phyloP scores from a whole-genome alignment of 1,140 invertebrate species.

The Mya arenaria region DNA sequence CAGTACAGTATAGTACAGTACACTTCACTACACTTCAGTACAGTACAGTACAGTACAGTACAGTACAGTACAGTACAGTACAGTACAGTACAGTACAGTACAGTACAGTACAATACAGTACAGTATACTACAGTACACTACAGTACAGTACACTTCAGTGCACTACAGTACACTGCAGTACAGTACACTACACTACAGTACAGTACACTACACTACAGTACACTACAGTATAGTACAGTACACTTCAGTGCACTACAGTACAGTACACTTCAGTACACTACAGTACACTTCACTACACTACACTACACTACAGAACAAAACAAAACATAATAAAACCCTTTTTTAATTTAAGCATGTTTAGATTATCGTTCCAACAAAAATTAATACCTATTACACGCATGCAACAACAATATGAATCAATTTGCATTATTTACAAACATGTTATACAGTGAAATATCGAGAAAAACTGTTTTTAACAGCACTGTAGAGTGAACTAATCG shows the following conservation, averaged over 20 bases:
- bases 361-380: too few relatives aligned
- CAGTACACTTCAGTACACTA: not conserved
- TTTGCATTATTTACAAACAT: too few relatives aligned
- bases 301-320: not conserved
- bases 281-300: not conserved
- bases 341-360: too few relatives aligned
- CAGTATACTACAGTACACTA: slow-evolving; percentile 42
- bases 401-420: too few relatives aligned
- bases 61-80: slow-evolving; percentile 48
- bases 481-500: too few relatives aligned
- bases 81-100: slow-evolving; percentile 27
- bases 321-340: too few relatives aligned
- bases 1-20: slow-evolving; percentile 55
- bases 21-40: slow-evolving; percentile 45
- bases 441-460: too few relatives aligned
- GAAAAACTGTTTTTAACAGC: too few relatives aligned
- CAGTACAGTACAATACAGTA: slow-evolving; percentile 42
- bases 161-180: slow-evolving; percentile 32
- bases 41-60: slow-evolving; percentile 39
- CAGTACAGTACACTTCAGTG: slow-evolving; percentile 25
- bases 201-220: slow-evolving; percentile 42
- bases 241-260: not conserved
- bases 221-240: not conserved
- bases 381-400: too few relatives aligned
- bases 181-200: slow-evolving; percentile 19